phyloP scores from a whole-genome alignment of 2,113 vertebrate species.

The Calyptomena viridis region DNA sequence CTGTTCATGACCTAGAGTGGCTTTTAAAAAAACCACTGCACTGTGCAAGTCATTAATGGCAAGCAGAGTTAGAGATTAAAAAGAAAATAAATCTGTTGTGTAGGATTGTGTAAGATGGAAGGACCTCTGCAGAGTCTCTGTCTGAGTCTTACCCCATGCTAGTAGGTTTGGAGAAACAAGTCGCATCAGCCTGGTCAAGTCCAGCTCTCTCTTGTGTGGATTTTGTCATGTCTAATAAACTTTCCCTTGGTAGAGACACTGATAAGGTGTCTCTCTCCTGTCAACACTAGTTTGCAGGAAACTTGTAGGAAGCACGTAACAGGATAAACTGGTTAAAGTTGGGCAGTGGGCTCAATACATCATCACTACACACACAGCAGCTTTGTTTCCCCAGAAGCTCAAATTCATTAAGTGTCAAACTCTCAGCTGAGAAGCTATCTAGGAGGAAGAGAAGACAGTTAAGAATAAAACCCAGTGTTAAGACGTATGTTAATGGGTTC shows the following conservation, averaged over 20 bases:
- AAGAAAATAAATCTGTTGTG: not conserved
- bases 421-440: not conserved
- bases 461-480: not conserved
- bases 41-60: not conserved
- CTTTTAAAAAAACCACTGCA: not conserved
- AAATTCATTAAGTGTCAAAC: not conserved
- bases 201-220: not conserved
- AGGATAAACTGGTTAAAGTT: not conserved
- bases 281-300: not conserved
- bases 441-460: not conserved
- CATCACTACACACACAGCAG: not conserved
- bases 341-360: not conserved
- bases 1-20: not conserved
- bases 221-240: not conserved
- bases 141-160: not conserved
- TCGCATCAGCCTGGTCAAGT: not conserved
- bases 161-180: not conserved
- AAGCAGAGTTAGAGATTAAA: not conserved
- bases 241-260: not conserved
- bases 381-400: not conserved
- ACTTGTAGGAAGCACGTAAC: not conserved
- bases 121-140: not conserved
- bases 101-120: not conserved
- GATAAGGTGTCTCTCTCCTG: not conserved
- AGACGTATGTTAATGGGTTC: accelerated